A percentile compares a stretch with the other conserved stretches of the same genome.
These are phyloP conservation scores for Crossaster papposus DNA, from an alignment of 53 echinoderm and acorn worm genomes.

Conservation along the genomic window DNA sequence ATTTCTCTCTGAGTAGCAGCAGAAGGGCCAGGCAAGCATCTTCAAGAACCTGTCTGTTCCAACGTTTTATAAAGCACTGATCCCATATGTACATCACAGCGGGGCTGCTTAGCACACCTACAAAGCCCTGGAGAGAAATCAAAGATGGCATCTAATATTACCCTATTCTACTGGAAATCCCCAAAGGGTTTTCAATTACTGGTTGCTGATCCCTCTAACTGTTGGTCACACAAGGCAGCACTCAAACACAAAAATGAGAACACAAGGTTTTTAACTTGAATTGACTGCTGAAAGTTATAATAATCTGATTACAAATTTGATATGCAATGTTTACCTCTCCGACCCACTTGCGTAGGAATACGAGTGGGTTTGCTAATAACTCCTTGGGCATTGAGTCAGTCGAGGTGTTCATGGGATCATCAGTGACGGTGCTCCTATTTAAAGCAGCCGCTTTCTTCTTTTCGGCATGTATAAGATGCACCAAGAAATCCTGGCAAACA, in stretches of 20 bases:
- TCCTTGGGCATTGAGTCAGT: constrained; percentile 31
- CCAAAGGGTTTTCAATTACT: no score
- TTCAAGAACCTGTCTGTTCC: constrained; percentile 67
- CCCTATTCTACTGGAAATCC: no score
- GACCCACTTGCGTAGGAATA: constrained; percentile 88
- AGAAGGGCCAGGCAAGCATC: constrained; percentile 68
- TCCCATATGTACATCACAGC: constrained; percentile 81
- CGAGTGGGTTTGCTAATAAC: constrained; percentile 72
- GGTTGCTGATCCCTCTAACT: no score
- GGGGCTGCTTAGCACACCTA: constrained; percentile 71
- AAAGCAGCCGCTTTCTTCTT: constrained; percentile 67
- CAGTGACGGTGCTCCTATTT: constrained; percentile 30
- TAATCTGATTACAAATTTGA: not conserved
- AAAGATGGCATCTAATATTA: no score
- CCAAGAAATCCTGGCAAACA: constrained; percentile 71
- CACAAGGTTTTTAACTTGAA: no score
- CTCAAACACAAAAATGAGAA: no score
- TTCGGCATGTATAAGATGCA: constrained; percentile 74
- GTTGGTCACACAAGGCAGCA: no score
- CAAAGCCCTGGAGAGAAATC: constrained; percentile 69
- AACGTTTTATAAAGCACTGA: constrained; percentile 72
- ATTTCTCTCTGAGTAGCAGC: constrained; percentile 65
- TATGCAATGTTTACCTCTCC: constrained; percentile 68
- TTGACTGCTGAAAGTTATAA: no score
- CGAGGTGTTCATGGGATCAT: not conserved